Evolutionary conservation across 2,888 invertebrate species (phyloP).

Genomic region (Ornithoptera priamus): DNA sequence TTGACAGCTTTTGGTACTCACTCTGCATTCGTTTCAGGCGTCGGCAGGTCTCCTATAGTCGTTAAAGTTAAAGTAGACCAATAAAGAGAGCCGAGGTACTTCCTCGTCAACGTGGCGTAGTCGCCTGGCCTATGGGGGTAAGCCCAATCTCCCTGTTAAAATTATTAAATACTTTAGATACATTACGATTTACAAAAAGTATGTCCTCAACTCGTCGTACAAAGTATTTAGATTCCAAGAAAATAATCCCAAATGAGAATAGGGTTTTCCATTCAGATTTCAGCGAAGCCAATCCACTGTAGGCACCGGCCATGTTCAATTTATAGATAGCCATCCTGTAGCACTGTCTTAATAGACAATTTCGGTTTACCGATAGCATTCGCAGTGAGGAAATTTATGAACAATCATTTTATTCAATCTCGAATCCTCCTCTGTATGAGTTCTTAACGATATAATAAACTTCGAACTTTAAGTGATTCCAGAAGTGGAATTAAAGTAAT

Average conservation of each 20-base stretch:
- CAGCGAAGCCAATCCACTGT: neutral
- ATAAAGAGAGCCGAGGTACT: conserved; percentile 96
- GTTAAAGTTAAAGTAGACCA: conserved; percentile 98
- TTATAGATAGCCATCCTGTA: conserved; percentile 14
- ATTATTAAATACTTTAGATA: neutral
- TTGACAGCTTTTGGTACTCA: conserved; percentile 80
- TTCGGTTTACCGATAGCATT: conserved; percentile 8
- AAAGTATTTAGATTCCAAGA: too few species aligned
- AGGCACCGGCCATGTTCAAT: conserved; percentile 3
- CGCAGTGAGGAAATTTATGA: neutral
- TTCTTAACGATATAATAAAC: too few species aligned
- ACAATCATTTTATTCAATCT: neutral
- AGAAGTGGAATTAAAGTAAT: neutral
- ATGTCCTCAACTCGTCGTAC: too few species aligned
- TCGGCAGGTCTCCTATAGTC: conserved; percentile 97
- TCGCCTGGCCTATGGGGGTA: conserved; percentile 93
- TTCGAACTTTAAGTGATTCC: too few species aligned
- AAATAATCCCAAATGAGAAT: too few species aligned
- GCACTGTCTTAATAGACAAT: conserved; percentile 16
- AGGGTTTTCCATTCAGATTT: neutral
- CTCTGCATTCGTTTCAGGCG: conserved; percentile 97
- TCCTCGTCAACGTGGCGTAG: conserved; percentile 93
- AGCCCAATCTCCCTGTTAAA: conserved; percentile 89
- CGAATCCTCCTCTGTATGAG: too few species aligned
- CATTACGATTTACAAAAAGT: too few species aligned